Conservation (phyloP, 2,797 vertebrate genomes). For the Echiichthys vipera region DNA sequence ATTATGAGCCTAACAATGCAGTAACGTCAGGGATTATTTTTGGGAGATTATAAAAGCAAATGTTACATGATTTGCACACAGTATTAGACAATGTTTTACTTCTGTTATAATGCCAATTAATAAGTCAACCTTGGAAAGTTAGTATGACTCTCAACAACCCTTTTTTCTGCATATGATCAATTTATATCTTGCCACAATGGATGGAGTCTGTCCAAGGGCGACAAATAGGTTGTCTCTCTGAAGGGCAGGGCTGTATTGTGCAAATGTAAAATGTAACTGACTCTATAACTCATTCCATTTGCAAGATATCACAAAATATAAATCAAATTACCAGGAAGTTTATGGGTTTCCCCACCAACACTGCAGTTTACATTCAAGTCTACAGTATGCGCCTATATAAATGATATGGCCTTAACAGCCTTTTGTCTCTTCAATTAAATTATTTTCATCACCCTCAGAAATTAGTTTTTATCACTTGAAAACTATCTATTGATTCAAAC, state of each 20-base stretch:
- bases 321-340: conserved; percentile 32
- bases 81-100: neutral
- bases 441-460: conserved; percentile 16
- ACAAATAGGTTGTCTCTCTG: conserved; percentile 33
- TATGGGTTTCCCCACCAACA: conserved; percentile 18
- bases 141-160: conserved; percentile 4
- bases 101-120: neutral
- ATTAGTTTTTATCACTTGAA: conserved; percentile 7
- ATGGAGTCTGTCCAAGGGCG: conserved; percentile 5
- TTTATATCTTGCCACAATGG: conserved; percentile 11
- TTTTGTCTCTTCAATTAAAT: conserved; percentile 30
- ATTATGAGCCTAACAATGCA: neutral
- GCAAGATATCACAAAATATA: conserved; percentile 25
- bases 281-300: conserved; percentile 29
- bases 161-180: conserved; percentile 17
- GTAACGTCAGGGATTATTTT: neutral
- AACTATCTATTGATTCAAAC: neutral
- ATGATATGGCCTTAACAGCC: neutral
- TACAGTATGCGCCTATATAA: neutral
- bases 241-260: conserved; percentile 16
- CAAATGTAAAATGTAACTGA: conserved; percentile 24
- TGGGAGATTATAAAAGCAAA: neutral
- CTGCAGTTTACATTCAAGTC: conserved; percentile 22
- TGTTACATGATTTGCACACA: neutral
- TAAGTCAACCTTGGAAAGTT: neutral